Conservation (phyloP, 2,888 invertebrate species). For the Pandemis corylana region DNA sequence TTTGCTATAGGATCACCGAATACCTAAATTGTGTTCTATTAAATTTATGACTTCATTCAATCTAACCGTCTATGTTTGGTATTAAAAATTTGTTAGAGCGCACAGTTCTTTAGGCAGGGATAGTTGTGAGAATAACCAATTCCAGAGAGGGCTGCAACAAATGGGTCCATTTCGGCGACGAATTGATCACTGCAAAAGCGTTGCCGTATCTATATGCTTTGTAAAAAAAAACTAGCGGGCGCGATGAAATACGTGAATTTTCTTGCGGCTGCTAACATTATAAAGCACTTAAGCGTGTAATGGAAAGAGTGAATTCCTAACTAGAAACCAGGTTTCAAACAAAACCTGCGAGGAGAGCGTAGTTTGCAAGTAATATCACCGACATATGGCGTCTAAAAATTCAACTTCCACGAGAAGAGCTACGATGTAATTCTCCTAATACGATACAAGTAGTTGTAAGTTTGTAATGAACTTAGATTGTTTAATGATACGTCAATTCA, state of each 20-base stretch:
- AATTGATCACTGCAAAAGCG: conserved; percentile 34
- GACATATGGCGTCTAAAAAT: conserved; percentile 40
- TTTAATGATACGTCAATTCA: background rate
- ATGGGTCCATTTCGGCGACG: conserved; percentile 31
- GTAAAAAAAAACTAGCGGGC: background rate
- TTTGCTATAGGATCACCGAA: background rate
- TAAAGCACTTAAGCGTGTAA: conserved; percentile 7
- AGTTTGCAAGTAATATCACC: conserved; percentile 36
- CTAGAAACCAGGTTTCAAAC: conserved; percentile 10
- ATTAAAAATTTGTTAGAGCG: conserved; percentile 1
- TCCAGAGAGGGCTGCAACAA: conserved; percentile 34
- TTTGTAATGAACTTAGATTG: conserved; percentile 1
- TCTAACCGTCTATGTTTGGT: background rate
- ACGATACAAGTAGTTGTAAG: conserved; percentile 8
- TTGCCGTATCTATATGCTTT: conserved; percentile 16
- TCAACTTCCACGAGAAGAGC: conserved; percentile 34
- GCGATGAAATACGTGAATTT: background rate
- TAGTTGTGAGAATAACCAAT: conserved; percentile 33
- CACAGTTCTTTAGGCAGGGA: conserved; percentile 6
- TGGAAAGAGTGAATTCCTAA: conserved; percentile 9
- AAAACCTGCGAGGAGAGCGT: conserved; percentile 14
- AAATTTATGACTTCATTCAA: background rate
- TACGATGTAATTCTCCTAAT: conserved; percentile 2
- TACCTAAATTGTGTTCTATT: background rate
- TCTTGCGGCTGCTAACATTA: background rate